phyloP scores from a whole-genome alignment of 1,140 invertebrate genomes.

The Leptinotarsa undecemlineata region DNA sequence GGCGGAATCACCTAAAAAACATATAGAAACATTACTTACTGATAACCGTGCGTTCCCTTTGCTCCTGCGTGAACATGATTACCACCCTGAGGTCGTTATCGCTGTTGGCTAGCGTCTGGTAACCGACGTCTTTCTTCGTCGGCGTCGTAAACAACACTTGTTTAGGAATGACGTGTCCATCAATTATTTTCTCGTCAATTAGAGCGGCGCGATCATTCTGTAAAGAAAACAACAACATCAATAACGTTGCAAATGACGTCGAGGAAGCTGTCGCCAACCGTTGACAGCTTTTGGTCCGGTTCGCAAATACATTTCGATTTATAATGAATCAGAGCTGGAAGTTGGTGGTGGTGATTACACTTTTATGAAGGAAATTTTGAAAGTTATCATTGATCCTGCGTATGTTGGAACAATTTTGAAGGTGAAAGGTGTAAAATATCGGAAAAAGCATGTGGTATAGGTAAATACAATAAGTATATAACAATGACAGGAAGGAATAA shows the following conservation, averaged over 20 bases:
- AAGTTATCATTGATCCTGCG: too few species aligned
- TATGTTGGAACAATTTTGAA: too few species aligned
- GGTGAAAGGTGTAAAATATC: too few species aligned
- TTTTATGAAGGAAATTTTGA: too few species aligned
- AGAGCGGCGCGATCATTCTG: conserved; percentile 57
- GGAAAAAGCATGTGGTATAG: too few species aligned
- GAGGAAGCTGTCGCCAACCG: not conserved
- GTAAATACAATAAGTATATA: too few species aligned
- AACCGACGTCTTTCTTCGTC: conserved; percentile 69
- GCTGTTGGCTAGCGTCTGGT: conserved; percentile 76
- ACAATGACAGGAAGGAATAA: too few species aligned
- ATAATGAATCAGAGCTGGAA: too few species aligned
- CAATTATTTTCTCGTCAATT: conserved; percentile 82
- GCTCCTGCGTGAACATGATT: conserved; percentile 65
- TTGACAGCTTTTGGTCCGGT: not conserved
- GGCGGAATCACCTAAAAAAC: too few species aligned
- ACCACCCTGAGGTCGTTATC: conserved; percentile 84
- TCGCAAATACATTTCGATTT: too few species aligned
- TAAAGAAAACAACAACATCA: conserved; percentile 23
- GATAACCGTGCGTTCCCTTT: conserved; percentile 41
- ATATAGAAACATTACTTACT: conserved; percentile 33
- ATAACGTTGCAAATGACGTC: conserved; percentile 3
- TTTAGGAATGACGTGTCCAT: conserved; percentile 87
- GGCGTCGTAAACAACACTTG: conserved; percentile 85
- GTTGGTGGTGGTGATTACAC: too few species aligned